A percentile compares a stretch with the other conserved stretches of the same genome.
Evolutionary conservation across 2,797 vertebrate species (phyloP).

Genomic region (Sternotherus odoratus): DNA sequence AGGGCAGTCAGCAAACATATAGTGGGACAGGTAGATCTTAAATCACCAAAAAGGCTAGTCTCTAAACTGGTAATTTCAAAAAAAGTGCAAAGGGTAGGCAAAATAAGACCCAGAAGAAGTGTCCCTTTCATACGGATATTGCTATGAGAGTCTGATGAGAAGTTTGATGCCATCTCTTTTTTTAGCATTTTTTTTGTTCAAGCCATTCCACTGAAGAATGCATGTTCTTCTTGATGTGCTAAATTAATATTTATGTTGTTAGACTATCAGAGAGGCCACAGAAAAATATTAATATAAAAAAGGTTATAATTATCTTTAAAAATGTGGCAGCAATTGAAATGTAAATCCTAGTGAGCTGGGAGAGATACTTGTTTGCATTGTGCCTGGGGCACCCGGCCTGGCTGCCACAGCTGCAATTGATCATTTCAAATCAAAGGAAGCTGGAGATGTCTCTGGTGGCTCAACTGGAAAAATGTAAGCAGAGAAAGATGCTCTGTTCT

Average conservation of each 20-base stretch:
- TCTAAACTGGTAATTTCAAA: slow-evolving; percentile 23
- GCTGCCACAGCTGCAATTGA: slow-evolving; percentile 79
- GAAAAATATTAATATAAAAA: slow-evolving; percentile 83
- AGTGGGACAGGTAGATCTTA: background rate
- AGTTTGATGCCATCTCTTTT: slow-evolving; percentile 37
- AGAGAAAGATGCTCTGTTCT: slow-evolving; percentile 76
- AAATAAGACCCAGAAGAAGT: slow-evolving; percentile 19
- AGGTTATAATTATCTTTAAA: slow-evolving; percentile 84
- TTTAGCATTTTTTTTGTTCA: slow-evolving; percentile 31
- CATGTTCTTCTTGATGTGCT: slow-evolving; percentile 71
- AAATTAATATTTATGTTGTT: slow-evolving; percentile 84
- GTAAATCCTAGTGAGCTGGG: slow-evolving; percentile 76
- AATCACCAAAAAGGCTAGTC: slow-evolving; percentile 45
- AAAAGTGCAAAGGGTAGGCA: background rate
- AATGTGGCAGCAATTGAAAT: slow-evolving; percentile 83
- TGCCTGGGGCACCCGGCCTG: slow-evolving; percentile 76
- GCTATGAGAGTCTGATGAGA: background rate
- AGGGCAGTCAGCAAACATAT: background rate
- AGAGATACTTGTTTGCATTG: slow-evolving; percentile 69
- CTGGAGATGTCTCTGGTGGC: slow-evolving; percentile 75
- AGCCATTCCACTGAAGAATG: slow-evolving; percentile 34
- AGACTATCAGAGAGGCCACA: slow-evolving; percentile 78
- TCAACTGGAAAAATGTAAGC: slow-evolving; percentile 15
- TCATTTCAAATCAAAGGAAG: slow-evolving; percentile 82
- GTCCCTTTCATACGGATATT: background rate